These are phyloP conservation scores for Agonopterix arenella DNA, from an alignment of 2,888 invertebrate species.

Conservation along the genomic window DNA sequence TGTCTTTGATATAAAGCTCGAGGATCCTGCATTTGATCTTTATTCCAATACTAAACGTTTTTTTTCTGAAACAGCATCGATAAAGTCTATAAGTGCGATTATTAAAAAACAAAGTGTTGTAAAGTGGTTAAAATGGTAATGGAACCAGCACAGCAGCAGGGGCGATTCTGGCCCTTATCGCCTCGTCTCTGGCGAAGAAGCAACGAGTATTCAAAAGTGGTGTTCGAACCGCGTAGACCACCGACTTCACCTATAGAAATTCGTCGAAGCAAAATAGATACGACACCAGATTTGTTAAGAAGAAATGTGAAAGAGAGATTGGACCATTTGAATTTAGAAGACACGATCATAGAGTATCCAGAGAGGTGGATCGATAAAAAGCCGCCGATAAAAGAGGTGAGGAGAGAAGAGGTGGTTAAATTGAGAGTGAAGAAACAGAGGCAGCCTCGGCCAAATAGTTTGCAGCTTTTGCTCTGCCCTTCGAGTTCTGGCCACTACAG, in stretches of 20 bases:
- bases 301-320: conserved; percentile 48
- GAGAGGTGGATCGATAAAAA: conserved; percentile 53
- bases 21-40: background rate
- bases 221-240: conserved; percentile 64
- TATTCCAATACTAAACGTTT: background rate
- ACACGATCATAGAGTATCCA: conserved; percentile 21
- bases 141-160: conserved; percentile 55
- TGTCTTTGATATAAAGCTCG: background rate
- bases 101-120: conserved; percentile 15
- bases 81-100: conserved; percentile 29
- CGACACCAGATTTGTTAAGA: conserved; percentile 55
- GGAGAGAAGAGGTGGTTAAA: conserved; percentile 57
- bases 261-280: conserved; percentile 35
- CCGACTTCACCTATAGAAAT: conserved; percentile 55
- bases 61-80: conserved; percentile 27
- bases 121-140: conserved; percentile 54
- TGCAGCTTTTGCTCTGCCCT: conserved; percentile 64
- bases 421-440: conserved; percentile 57
- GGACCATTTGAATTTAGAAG: conserved; percentile 35
- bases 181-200: conserved; percentile 67
- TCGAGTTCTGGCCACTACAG: conserved; percentile 67
- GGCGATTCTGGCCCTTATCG: conserved; percentile 67
- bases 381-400: conserved; percentile 52
- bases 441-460: conserved; percentile 63
- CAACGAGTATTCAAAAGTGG: conserved; percentile 66